A percentile compares a stretch with the other conserved stretches of the same genome.
Conservation (phyloP, 2,797 vertebrate genomes). For the Mus spretus region DNA sequence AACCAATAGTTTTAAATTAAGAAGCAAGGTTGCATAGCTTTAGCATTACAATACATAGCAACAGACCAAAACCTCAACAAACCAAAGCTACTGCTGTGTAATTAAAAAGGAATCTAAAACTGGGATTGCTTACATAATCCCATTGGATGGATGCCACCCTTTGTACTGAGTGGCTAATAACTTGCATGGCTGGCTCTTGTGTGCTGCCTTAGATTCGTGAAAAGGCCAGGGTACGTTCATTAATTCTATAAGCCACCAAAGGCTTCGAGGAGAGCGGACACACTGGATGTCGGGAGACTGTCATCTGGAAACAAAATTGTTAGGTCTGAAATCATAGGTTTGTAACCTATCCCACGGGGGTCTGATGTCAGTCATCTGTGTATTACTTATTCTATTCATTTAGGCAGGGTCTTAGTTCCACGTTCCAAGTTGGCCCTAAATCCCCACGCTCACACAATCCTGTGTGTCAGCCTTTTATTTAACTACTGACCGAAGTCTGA, state of each 20-base stretch:
- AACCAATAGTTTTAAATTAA: neutral
- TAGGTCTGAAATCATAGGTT: neutral
- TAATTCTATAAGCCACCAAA: neutral
- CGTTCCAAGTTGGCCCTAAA: neutral
- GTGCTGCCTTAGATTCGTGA: neutral
- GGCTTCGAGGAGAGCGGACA: neutral
- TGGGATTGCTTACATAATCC: conserved; percentile 26
- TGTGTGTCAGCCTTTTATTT: neutral
- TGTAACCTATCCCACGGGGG: neutral
- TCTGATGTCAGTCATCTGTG: neutral
- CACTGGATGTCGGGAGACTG: neutral
- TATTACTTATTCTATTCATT: neutral
- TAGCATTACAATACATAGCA: neutral
- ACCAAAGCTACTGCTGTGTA: neutral
- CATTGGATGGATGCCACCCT: neutral
- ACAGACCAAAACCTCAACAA: neutral
- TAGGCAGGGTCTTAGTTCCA: neutral
- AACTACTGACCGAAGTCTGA: neutral
- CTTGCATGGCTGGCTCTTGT: neutral
- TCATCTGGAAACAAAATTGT: neutral
- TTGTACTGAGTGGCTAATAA: neutral
- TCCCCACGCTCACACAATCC: neutral
- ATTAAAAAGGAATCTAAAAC: conserved; percentile 60
- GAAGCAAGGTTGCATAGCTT: neutral
- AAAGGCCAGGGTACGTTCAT: neutral